These are phyloP conservation scores for Pycnomerus fuliginosus DNA, from an alignment of 2,888 invertebrate genomes.

Conservation along the genomic window DNA sequence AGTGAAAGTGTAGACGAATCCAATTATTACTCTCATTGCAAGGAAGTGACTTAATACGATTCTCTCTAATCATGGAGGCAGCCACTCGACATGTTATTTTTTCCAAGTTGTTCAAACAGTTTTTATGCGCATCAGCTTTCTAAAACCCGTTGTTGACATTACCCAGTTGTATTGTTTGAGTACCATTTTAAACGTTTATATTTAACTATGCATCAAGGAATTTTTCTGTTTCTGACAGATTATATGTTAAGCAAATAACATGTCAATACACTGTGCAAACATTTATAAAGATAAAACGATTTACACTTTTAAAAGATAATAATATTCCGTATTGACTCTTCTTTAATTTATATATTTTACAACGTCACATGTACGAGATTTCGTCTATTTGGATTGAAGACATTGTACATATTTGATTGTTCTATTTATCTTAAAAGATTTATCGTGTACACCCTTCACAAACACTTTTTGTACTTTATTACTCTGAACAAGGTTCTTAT, in stretches of 20 bases:
- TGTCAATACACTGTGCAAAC: constrained; percentile 23
- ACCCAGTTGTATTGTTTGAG: constrained; percentile 22
- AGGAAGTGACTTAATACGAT: constrained; percentile 20
- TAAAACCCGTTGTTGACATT: constrained; percentile 11
- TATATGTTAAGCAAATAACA: constrained; percentile 14
- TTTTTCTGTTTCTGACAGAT: constrained; percentile 28
- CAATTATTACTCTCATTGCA: constrained; percentile 17
- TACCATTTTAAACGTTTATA: constrained; percentile 22
- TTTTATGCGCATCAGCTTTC: neutral
- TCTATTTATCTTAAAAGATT: constrained; percentile 26
- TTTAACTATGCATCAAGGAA: constrained; percentile 21
- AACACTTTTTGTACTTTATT: too few species aligned
- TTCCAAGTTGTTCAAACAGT: too few species aligned
- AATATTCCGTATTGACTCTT: constrained; percentile 26
- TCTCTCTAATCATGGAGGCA: too few species aligned
- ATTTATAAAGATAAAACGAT: constrained; percentile 34
- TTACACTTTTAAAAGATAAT: constrained; percentile 33
- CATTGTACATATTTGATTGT: constrained; percentile 24
- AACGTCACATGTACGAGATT: constrained; percentile 20
- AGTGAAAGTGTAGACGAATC: constrained; percentile 24
- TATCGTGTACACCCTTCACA: constrained; percentile 4
- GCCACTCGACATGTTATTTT: too few species aligned
- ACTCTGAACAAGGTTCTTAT: too few species aligned
- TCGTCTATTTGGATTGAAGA: constrained; percentile 22
- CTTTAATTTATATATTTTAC: constrained; percentile 25